These are phyloP conservation scores for Echinarachnius parma DNA, from an alignment of 53 echinoderm and acorn worm genomes.

Conservation along the genomic window DNA sequence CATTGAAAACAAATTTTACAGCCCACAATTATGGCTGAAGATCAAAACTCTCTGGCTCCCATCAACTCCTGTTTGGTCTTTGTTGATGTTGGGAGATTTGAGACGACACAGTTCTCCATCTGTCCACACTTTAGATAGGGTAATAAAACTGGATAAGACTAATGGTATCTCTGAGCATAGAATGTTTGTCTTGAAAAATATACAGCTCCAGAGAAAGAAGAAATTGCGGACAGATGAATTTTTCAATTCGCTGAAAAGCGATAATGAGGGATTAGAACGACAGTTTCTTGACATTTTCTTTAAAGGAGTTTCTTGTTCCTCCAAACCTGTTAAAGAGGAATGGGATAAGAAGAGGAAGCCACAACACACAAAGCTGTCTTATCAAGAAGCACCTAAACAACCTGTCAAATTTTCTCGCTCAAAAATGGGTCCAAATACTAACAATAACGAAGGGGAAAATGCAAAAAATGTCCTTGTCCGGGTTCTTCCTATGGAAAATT, in stretches of 20 bases:
- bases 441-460: background rate
- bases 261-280: background rate
- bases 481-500: conserved; percentile 11
- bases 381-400: background rate
- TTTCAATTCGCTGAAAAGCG: background rate
- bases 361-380: background rate
- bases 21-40: background rate
- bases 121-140: background rate
- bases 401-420: too few species aligned
- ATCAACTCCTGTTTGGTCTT: background rate
- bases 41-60: background rate
- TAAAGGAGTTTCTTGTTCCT: background rate
- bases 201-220: background rate
- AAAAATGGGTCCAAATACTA: too few species aligned
- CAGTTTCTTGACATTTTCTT: background rate
- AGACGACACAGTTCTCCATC: background rate
- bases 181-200: background rate
- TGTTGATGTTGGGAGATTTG: conserved; percentile 3
- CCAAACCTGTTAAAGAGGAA: background rate
- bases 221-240: background rate
- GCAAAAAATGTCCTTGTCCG: background rate
- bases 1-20: background rate
- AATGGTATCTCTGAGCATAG: conserved; percentile 1
- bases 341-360: conserved; percentile 3
- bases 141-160: background rate